Percentiles rank a stretch among this genome's conserved stretches.
These are phyloP conservation scores for Pseudorectes ferrugineus DNA, from an alignment of 2,113 vertebrate species.

Conservation along the genomic window DNA sequence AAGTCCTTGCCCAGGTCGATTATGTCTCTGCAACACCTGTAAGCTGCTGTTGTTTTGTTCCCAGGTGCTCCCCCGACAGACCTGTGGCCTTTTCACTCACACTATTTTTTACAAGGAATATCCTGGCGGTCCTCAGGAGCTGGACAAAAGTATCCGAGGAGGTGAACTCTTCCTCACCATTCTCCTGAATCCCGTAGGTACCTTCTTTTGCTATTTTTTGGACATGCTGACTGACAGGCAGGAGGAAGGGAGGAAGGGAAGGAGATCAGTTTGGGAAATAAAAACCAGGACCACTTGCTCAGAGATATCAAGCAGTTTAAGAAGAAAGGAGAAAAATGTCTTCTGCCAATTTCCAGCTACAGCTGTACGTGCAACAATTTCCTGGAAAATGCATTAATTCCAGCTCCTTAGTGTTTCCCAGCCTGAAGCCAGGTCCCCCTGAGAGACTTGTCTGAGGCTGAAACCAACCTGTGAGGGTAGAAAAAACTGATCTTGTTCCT, in stretches of 20 bases:
- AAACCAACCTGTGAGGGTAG: background rate
- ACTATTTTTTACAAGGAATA: slow-evolving; percentile 99
- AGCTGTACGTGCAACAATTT: background rate
- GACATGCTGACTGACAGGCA: background rate
- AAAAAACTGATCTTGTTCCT: background rate
- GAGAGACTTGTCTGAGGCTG: background rate
- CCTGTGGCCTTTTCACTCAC: slow-evolving; percentile 96
- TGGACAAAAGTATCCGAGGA: slow-evolving; percentile 94
- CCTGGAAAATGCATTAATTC: background rate
- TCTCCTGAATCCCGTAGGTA: slow-evolving; percentile 93
- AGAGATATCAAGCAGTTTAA: background rate
- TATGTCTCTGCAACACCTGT: background rate
- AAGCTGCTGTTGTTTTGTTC: background rate
- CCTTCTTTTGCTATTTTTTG: background rate
- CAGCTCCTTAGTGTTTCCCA: background rate
- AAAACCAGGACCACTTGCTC: background rate
- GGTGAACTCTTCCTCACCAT: slow-evolving; percentile 96
- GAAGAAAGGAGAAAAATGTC: background rate
- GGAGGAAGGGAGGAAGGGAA: background rate
- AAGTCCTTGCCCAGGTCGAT: background rate
- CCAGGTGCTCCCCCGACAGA: slow-evolving; percentile 96
- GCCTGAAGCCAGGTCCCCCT: background rate
- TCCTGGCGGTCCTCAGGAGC: slow-evolving; percentile 91
- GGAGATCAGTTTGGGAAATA: background rate
- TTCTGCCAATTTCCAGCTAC: background rate